phyloP scores from a whole-genome alignment of 1,140 invertebrate genomes.

The Zaprionus lachaisei region DNA sequence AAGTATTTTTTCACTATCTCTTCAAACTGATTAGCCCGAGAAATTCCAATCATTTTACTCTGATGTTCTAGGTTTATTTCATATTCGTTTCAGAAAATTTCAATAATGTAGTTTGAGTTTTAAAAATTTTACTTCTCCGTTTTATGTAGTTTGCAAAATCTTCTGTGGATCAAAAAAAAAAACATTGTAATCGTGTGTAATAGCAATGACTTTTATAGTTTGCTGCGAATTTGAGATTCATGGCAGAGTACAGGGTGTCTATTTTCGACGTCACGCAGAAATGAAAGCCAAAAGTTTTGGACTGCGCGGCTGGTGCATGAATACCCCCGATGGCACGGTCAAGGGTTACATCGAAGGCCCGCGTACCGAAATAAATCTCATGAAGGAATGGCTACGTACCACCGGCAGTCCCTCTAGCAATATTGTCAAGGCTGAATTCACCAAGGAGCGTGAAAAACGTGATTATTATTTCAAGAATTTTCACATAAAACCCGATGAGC shows the following conservation, averaged over 20 bases:
- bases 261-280: slow-evolving; percentile 57
- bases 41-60: background rate
- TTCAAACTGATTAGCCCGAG: background rate
- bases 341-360: slow-evolving; percentile 67
- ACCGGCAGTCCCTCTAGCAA: slow-evolving; percentile 58
- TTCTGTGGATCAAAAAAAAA: background rate
- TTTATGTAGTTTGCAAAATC: background rate
- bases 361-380: slow-evolving; percentile 48
- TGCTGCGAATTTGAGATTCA: slow-evolving; percentile 66
- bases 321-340: slow-evolving; percentile 53
- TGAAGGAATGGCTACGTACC: slow-evolving; percentile 66
- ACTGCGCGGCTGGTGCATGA: slow-evolving; percentile 64
- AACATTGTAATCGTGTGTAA: background rate
- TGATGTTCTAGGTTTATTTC: background rate
- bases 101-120: no score
- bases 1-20: no score
- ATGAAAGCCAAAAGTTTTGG: slow-evolving; percentile 57
- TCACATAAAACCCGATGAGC: slow-evolving; percentile 49
- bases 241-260: slow-evolving; percentile 66
- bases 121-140: background rate
- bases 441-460: slow-evolving; percentile 7
- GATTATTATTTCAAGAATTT: slow-evolving; percentile 59
- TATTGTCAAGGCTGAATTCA: slow-evolving; percentile 48
- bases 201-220: slow-evolving; percentile 21
- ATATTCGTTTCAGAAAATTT: background rate